Base-by-base conservation (phyloP, 2,113 vertebrate genomes). In the Clarias magur region DNA sequence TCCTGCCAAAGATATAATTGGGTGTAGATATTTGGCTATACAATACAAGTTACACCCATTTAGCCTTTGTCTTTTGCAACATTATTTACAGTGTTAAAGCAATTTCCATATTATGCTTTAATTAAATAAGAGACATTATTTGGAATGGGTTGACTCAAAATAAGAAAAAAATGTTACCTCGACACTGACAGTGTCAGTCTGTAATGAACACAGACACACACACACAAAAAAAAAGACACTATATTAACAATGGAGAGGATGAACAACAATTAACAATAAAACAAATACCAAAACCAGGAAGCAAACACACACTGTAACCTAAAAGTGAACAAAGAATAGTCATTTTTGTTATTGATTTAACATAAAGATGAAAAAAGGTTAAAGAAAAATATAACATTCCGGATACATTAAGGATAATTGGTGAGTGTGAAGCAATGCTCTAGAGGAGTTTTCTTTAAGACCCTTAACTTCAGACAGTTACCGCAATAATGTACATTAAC, bases 11-110 rank as follows among this genome's bases (percentile, higher is more conserved):
- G 63, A 65, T 38, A 87, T 68, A 19, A 23, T 53, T 67, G 34
- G 30, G 75, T 11, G 27, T 27, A 59, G 16, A 62, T 23, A 59
- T 83, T 89, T 76, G 85, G n/a, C 65, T 30, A 56, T 73, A 73
- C 2, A 72, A 38, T 75, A 21, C 10, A 11, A 23, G 19, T 3
- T 75, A 10, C 21, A 73, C 8, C 17, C 30, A 2, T 81, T 75
- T 30, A 68, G 3, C n/a, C 13, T 30, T 15, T 30, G 63, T 4
- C 1, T 68, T 68, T 30, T 63, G 13, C n/a, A 68, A 68, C 27
- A 15, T 72, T 34, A 67, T 59, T 59, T 59, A 67, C 13, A 68
- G 34, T 68, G 30, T 68, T 34, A 72, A 72, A 38, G 17, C 68
- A 23, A 72, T 34, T 70, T 15, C 34, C 16, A 72, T 17, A 8